phyloP scores from a whole-genome alignment of 1,140 invertebrate genomes.

The Drosophila sechellia region DNA sequence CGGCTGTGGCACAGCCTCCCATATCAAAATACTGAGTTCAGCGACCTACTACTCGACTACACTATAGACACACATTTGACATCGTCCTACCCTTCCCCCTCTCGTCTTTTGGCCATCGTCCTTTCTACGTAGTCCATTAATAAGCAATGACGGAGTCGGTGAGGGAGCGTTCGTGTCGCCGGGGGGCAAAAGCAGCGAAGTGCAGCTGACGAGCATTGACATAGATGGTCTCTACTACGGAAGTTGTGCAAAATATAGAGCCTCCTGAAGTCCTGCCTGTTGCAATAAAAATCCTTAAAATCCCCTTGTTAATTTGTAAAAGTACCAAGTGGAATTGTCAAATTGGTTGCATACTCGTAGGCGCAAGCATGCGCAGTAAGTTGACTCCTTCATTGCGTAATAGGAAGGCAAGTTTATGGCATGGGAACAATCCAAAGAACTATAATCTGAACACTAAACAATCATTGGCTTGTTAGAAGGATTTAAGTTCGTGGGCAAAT shows the following conservation, averaged over 20 bases:
- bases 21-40: conserved; percentile 40
- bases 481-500: too few relatives aligned
- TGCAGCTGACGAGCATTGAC: conserved; percentile 35
- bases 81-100: neutral
- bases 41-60: conserved; percentile 54
- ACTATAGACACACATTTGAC: conserved; percentile 34
- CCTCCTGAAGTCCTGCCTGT: too few relatives aligned
- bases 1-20: neutral
- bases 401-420: neutral
- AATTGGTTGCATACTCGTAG: neutral
- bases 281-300: too few relatives aligned
- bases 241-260: conserved; percentile 24
- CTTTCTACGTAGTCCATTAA: conserved; percentile 40
- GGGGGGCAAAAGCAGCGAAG: conserved; percentile 18
- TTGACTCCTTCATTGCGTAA: neutral
- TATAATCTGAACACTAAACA: too few relatives aligned
- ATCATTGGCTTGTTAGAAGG: too few relatives aligned
- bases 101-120: neutral
- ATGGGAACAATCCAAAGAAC: too few relatives aligned
- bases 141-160: conserved; percentile 51
- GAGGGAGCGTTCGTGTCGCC: conserved; percentile 2
- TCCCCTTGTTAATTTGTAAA: too few relatives aligned
- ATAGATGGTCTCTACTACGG: conserved; percentile 32
- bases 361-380: conserved; percentile 11
- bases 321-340: neutral